These are phyloP conservation scores for Scaptomyza caliginosa DNA, from an alignment of 2,888 invertebrate species.

Conservation along the genomic window DNA sequence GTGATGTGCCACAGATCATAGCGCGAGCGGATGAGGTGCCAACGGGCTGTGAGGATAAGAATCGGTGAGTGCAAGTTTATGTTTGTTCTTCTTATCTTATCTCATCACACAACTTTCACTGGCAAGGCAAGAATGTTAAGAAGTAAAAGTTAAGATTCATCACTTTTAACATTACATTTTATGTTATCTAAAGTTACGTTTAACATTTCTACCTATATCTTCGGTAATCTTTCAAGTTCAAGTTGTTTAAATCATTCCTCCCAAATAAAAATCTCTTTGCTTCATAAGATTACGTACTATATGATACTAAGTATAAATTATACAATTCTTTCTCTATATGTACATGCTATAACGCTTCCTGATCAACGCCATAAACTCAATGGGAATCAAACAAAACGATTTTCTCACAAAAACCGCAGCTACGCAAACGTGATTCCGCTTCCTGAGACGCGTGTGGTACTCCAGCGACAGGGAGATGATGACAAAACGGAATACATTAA, in stretches of 20 bases:
- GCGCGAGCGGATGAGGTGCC: constrained; percentile 93
- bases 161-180: neutral
- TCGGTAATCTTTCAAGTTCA: constrained; percentile 18
- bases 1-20: constrained; percentile 91
- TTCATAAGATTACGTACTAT: constrained; percentile 23
- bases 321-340: constrained; percentile 17
- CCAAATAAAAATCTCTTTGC: neutral
- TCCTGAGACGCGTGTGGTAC: constrained; percentile 93
- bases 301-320: constrained; percentile 11
- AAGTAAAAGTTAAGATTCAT: no score
- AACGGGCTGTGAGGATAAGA: constrained; percentile 94
- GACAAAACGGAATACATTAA: constrained; percentile 95
- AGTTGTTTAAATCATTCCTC: constrained; percentile 5
- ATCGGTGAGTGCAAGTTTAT: constrained; percentile 86
- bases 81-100: constrained; percentile 33
- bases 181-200: no score
- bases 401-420: constrained; percentile 80
- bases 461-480: constrained; percentile 89
- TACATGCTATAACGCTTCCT: constrained; percentile 24
- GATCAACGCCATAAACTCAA: constrained; percentile 19
- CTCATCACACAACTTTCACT: neutral
- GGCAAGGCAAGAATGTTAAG: no score
- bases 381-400: constrained; percentile 44
- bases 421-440: constrained; percentile 98
- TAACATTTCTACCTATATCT: no score